phyloP scores from a whole-genome alignment of 2,888 invertebrate genomes.

The Drosophila sordidapex region DNA sequence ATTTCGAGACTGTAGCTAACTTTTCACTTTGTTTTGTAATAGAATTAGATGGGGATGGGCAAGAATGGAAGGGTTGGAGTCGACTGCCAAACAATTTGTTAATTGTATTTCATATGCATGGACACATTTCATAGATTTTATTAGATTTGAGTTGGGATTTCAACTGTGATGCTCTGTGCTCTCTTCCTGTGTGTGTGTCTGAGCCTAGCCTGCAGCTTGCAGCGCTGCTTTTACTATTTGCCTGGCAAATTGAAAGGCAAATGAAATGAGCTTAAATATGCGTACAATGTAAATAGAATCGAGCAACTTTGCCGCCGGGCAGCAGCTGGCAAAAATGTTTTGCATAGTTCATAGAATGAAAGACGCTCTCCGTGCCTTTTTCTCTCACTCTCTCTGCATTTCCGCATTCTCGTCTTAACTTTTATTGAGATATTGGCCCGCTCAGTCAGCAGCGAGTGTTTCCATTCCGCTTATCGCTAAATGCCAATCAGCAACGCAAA shows the following conservation, averaged over 20 bases:
- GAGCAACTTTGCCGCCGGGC: constrained; percentile 40
- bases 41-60: not conserved
- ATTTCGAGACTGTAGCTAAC: constrained; percentile 2
- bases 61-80: not conserved
- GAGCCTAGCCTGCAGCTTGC: constrained; percentile 39
- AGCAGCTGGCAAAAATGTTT: constrained; percentile 43
- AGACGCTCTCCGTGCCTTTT: not conserved
- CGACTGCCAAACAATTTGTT: constrained; percentile 43
- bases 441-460: constrained; percentile 12
- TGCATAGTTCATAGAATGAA: constrained; percentile 50
- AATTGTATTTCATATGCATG: constrained; percentile 63
- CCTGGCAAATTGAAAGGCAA: constrained; percentile 67
- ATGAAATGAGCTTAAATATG: constrained; percentile 76
- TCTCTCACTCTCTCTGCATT: not conserved
- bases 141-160: constrained; percentile 29
- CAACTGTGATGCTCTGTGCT: not conserved
- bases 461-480: constrained; percentile 46
- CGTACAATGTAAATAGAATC: constrained; percentile 63
- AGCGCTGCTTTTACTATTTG: constrained; percentile 35
- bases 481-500: constrained; percentile 56
- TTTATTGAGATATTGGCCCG: constrained; percentile 4
- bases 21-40: not conserved
- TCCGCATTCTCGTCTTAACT: not conserved
- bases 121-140: constrained; percentile 47
- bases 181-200: not conserved